Conservation (phyloP, 1,140 invertebrate species). For the Drosophila burlai region DNA sequence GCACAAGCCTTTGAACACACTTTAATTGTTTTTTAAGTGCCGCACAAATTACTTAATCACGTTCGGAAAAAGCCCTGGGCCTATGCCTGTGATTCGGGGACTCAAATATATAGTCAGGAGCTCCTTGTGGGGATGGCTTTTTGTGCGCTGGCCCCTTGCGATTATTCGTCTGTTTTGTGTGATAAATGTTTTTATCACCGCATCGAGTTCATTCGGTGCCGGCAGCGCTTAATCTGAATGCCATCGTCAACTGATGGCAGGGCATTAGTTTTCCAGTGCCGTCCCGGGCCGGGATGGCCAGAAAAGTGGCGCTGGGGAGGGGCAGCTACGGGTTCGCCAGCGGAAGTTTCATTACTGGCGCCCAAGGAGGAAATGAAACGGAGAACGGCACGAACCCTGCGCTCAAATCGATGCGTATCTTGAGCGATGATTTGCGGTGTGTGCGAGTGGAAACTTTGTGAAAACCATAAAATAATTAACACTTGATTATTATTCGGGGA, state of each 20-base stretch:
- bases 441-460: slow-evolving; percentile 77
- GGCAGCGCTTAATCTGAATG: slow-evolving; percentile 84
- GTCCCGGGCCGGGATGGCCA: slow-evolving; percentile 3
- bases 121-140: slow-evolving; percentile 14
- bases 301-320: background rate
- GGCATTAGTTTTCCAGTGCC: slow-evolving; percentile 76
- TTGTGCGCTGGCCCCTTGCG: slow-evolving; percentile 46
- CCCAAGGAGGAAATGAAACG: slow-evolving; percentile 75
- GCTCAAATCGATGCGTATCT: slow-evolving; percentile 81
- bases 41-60: slow-evolving; percentile 74
- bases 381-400: slow-evolving; percentile 19
- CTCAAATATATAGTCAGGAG: background rate
- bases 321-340: slow-evolving; percentile 12
- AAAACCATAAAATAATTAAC: slow-evolving; percentile 85
- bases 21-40: slow-evolving; percentile 80
- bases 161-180: slow-evolving; percentile 81
- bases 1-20: slow-evolving; percentile 22
- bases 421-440: slow-evolving; percentile 83
- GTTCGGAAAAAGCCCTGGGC: slow-evolving; percentile 32
- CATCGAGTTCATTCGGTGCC: slow-evolving; percentile 84
- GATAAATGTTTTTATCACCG: slow-evolving; percentile 85
- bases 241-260: slow-evolving; percentile 84
- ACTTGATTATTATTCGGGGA: slow-evolving; percentile 84
- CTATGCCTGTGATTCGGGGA: background rate
- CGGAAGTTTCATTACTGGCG: slow-evolving; percentile 84